Evolutionary conservation across 92 coral and sea anemone genomes (phyloP), one percentile per base, ranked within the genome.

Genomic region (Parazoanthus atlanticus): DNA sequence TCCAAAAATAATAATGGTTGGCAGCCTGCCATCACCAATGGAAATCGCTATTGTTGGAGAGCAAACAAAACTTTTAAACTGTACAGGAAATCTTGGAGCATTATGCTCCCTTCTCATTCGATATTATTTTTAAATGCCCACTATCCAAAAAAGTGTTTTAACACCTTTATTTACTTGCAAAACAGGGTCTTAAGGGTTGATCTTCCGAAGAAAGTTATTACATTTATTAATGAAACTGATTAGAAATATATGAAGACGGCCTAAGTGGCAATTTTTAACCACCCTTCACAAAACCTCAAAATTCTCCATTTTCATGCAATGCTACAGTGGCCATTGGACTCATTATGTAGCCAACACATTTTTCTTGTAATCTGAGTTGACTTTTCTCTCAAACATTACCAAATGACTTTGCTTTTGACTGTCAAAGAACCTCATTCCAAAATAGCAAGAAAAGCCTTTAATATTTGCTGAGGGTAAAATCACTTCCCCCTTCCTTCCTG

Each of bases 1-100:
- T 32, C 73, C 85, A 56, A 80, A 33, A 80, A 6, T 80, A 31
- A 12, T 80, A 1, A 38, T 80, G 29, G 66, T 80, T 32, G 85
- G 85, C 19, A 5, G 26, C 21, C 85, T 80, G 30, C 72, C 74
- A 16, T 31, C 85, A 29, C 85, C 85, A 33, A 7, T 31, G 0
- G 30, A 80, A 25, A 58, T 66, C 30, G 36, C 66, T 3, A 56
- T 80, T 16, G 85, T 80, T 31, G 49, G 47, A 26, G 85, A 56
- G 11, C 16, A 80, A 21, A 80, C 85, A 40, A 43, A 43, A 15
- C 38, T 46, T 15, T 58, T 80, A 31, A 15, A 3, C 6, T 52
- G 84, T 32, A 49, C 43, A 11, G 46, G 47, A 7, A 54, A 31
- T 54, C 72, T 54, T 5, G 26, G 11, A 54, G 84, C 84, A 3